Base-by-base conservation (phyloP, 2,797 vertebrate genomes). In the Pangasius larnaudii region DNA sequence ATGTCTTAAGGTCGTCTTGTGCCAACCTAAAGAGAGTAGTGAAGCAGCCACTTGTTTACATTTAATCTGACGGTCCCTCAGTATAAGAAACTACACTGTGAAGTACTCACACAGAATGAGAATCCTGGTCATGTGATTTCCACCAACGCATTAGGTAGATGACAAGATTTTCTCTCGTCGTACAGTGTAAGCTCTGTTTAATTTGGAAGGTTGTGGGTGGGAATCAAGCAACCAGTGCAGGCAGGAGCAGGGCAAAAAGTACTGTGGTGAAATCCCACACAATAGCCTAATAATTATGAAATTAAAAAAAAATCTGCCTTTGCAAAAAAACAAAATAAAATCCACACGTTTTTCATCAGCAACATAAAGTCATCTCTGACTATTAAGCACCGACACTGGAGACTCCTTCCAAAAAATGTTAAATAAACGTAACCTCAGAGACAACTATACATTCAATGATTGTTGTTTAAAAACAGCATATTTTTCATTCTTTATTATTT, bases 111-210 rank as follows among this genome's bases (percentile, higher is more conserved):
- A 16, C 24, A 46, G 36, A 42, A 82, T 14, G 58, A 82, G 79
- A 46, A 63, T 63, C 79, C 18, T 5, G 56, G 36, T 81, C 78
- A 81, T 61, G 56, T 81, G 79, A 61, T n/a, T 46, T 63, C 58
- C 36, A 82, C 79, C 56, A 7, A 81, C 79, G 5, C 79, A 27
- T 59, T 61, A 80, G 78, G 78, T 81, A 59, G 53, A 81, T 18
- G 79, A 81, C 5, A 42, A 42, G 79, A 63, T 63, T 56, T 56
- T 33, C 58, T 46, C 79, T 46, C 36, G 3, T 81, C 13, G 24
- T 63, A 46, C 79, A 82, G 79, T 46, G 56, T n/a, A 42, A 81
- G 79, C 58, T 59, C 56, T 61, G 56, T 82, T 61, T 82, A 61
- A 81, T 42, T 81, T 81, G 58, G 36, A n/a, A 42, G 79, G 36